These are phyloP conservation scores for Pachyrhynchus sulphureomaculatus DNA, from an alignment of 1,140 invertebrate genomes.

Conservation along the genomic window DNA sequence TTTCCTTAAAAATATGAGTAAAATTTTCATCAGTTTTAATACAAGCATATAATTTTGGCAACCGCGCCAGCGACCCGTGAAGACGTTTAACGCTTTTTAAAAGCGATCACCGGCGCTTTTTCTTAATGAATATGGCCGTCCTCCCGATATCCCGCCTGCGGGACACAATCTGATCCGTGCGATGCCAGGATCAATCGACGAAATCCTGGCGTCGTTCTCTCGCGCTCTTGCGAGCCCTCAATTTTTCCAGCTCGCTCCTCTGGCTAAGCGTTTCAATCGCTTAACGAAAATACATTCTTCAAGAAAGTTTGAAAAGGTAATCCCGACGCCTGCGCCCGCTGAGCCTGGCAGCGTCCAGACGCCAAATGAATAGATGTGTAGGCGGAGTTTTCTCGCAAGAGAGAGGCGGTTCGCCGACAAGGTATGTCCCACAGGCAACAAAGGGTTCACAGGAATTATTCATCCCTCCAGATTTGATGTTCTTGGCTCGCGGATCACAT, in stretches of 20 bases:
- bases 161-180: slow-evolving; percentile 28
- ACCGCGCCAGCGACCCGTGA: slow-evolving; percentile 42
- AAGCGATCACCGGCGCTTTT: slow-evolving; percentile 44
- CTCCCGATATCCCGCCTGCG: slow-evolving; percentile 45
- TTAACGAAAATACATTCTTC: slow-evolving; percentile 38
- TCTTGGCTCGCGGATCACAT: slow-evolving; percentile 20
- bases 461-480: slow-evolving; percentile 47
- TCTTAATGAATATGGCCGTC: slow-evolving; percentile 45
- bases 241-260: slow-evolving; percentile 17
- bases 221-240: slow-evolving; percentile 4
- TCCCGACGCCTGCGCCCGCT: slow-evolving; percentile 39
- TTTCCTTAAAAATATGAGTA: no score
- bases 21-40: no score
- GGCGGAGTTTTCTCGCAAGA: slow-evolving; percentile 43
- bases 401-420: slow-evolving; percentile 44
- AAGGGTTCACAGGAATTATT: slow-evolving; percentile 49
- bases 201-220: slow-evolving; percentile 20
- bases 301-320: slow-evolving; percentile 39
- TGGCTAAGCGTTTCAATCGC: slow-evolving; percentile 15
- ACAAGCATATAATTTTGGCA: slow-evolving; percentile 21
- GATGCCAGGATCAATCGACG: slow-evolving; percentile 28
- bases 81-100: slow-evolving; percentile 42
- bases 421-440: slow-evolving; percentile 48
- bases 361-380: slow-evolving; percentile 46
- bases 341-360: slow-evolving; percentile 39